Evolutionary conservation across 2,113 vertebrate species (phyloP), one percentile per base, ranked within the genome.

Genomic region (Calyptommatus sinebrachiatus): DNA sequence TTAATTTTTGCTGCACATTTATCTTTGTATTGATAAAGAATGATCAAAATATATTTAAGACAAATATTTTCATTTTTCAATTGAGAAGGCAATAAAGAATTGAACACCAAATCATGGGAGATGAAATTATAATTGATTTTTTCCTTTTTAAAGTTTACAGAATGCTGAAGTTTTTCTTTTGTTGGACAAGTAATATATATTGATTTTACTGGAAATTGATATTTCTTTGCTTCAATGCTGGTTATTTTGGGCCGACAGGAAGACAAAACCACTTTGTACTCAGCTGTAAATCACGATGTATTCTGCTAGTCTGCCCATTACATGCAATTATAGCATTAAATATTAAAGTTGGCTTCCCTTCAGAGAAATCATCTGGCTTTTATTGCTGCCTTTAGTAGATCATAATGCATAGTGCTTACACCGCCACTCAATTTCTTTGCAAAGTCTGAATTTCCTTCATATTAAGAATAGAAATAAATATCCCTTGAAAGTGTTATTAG

Each of bases 291-390:
- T 79, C 84, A 48, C 83, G 83, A 91, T 82, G 83, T 74, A 85
- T 82, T 86, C 65, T 82, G 84, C 85, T 87, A 84, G 85, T 73
- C 50, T 86, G 86, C 84, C 93, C 93, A 95, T 94, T 96, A 96
- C 90, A 93, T 85, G 92, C 92, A 92, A 94, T 94, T 93, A 92
- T 83, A 82, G 73, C 82, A 97, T 97, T 91, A 95, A 97, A 97
- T 96, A 97, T 97, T 97, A 89, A 97, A 72, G 89, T 61, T 72
- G 81, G 61, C 63, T 84, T 91, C 87, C 61, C 86, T 90, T 87
- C 90, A 77, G 85, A 90, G 85, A 79, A 79, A 91, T 81, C 79
- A 89, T 89, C 88, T 81, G 80, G 88, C 88, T 72, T 85, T 91
- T 87, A 87, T 88, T 60, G 81, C 84, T 89, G 70, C 84, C 67